Percentiles rank a stretch among this genome's conserved stretches.
Evolutionary conservation across 2,113 vertebrate genomes (phyloP).

Genomic region (Maccullochella peelii): DNA sequence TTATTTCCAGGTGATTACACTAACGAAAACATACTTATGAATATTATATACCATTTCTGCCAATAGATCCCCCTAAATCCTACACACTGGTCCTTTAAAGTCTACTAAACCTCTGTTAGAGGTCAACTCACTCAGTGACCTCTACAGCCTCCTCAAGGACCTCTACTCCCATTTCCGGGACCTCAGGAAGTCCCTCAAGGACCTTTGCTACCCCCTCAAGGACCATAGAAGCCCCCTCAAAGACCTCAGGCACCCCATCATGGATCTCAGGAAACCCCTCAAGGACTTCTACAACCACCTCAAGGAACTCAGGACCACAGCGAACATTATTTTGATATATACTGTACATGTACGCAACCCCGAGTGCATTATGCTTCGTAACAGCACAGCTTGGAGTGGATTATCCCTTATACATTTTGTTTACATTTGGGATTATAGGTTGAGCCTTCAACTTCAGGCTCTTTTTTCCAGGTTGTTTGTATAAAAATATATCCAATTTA

Average conservation of each 20-base stretch:
- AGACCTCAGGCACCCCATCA: not conserved
- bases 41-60: too few species aligned
- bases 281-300: not conserved
- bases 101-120: not conserved
- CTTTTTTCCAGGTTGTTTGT: not conserved
- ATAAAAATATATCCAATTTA: not conserved
- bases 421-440: not conserved
- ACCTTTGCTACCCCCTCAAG: not conserved
- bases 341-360: not conserved
- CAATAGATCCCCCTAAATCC: too few species aligned
- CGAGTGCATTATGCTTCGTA: not conserved
- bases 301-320: too few species aligned
- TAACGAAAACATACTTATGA: too few species aligned
- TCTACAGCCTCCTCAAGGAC: not conserved
- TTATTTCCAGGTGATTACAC: too few species aligned
- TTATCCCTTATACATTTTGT: slow-evolving; percentile 6
- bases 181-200: too few species aligned
- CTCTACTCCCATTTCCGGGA: not conserved
- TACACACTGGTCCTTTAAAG: too few species aligned
- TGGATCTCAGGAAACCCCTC: not conserved
- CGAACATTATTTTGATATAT: too few species aligned
- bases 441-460: not conserved
- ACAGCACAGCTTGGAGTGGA: not conserved
- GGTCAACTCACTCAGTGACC: not conserved
- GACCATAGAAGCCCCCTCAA: not conserved